Conservation (phyloP, 2,888 invertebrate genomes). For the Tetranychus truncatus region DNA sequence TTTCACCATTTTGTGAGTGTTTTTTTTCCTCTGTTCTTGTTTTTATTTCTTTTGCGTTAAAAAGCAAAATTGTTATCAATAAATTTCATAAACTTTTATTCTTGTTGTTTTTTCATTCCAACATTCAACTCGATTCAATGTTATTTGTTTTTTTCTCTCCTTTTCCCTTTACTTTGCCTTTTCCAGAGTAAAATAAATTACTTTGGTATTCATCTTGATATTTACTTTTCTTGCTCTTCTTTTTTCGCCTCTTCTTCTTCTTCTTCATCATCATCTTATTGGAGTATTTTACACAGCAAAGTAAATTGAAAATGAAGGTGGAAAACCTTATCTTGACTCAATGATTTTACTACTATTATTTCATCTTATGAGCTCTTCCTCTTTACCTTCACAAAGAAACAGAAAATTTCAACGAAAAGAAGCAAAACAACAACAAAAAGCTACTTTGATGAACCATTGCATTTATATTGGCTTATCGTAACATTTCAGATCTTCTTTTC, state of each 20-base stretch:
- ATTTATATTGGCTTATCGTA: background rate
- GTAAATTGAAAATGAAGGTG: conserved; percentile 1
- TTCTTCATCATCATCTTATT: background rate
- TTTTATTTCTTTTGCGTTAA: too few relatives aligned
- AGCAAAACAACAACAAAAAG: too few relatives aligned
- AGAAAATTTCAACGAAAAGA: background rate
- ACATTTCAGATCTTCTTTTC: background rate
- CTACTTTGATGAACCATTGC: background rate
- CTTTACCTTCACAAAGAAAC: background rate
- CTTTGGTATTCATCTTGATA: background rate
- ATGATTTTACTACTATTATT: too few relatives aligned
- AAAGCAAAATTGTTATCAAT: background rate
- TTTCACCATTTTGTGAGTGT: too few relatives aligned
- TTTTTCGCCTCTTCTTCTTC: background rate
- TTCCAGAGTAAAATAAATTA: background rate
- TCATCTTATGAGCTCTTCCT: background rate
- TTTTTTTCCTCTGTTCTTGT: too few relatives aligned
- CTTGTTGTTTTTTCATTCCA: too few relatives aligned
- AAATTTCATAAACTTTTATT: background rate
- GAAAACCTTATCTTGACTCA: background rate
- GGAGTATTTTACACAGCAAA: background rate
- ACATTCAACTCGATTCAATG: background rate
- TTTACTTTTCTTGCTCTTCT: background rate
- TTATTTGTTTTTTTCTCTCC: background rate
- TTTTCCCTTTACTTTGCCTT: background rate